phyloP scores from a whole-genome alignment of 2,797 vertebrate species.

The Catamblyrhynchus diadema region DNA sequence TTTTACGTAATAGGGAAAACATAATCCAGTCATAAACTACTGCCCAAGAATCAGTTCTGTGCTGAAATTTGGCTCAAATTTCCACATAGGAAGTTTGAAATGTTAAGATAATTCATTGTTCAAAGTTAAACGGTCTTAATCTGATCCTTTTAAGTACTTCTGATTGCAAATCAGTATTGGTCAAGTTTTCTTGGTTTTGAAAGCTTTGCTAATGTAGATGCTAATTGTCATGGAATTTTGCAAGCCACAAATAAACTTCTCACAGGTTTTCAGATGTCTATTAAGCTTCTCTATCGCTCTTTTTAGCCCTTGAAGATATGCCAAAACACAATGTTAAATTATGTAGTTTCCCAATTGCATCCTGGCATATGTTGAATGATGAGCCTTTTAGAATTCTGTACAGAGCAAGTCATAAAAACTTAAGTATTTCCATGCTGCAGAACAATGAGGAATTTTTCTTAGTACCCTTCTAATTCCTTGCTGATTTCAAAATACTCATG shows the following conservation, averaged over 20 bases:
- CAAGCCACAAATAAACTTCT: conserved; percentile 22
- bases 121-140: conserved; percentile 1
- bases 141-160: background rate
- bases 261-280: background rate
- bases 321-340: conserved; percentile 7
- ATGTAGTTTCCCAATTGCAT: background rate
- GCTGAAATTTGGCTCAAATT: background rate
- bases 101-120: background rate
- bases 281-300: background rate
- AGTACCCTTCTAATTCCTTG: background rate
- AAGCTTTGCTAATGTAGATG: conserved; percentile 1
- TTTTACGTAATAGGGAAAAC: background rate
- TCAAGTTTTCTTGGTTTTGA: background rate
- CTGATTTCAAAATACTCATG: background rate
- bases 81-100: background rate
- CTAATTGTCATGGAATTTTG: background rate
- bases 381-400: background rate
- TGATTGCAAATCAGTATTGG: conserved; percentile 1
- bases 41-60: background rate
- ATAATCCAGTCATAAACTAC: background rate
- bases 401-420: background rate
- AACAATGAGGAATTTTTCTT: background rate
- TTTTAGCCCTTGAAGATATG: conserved; percentile 6
- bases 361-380: background rate
- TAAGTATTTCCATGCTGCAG: background rate